Evolutionary conservation across 2,797 vertebrate genomes (phyloP), one percentile per base, ranked within the genome.

Genomic region (Aplochiton taeniatus): DNA sequence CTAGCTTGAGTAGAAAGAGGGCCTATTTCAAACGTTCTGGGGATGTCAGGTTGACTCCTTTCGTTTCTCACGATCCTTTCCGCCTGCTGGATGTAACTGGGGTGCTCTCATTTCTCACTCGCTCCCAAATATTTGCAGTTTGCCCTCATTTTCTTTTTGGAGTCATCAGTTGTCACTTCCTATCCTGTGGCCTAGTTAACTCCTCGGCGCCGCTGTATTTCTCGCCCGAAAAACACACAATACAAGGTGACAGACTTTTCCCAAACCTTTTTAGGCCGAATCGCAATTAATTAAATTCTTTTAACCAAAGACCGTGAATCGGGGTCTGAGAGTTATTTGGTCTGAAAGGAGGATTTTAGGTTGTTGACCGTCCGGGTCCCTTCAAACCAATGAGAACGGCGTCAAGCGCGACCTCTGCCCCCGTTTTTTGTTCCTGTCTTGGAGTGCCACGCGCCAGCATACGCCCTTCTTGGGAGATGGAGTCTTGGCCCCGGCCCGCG

Each of bases 71-170:
- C 31, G 2, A 6, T 31, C 31, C 31, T 31, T 31, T 2, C 31
- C 2, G 31, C 2, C 31, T 31, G 31, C 31, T 6, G 31, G 31
- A 6, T 31, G 31, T 65, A 61, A 69, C 20, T 1, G 62, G 44
- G 66, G 79, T 58, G 63, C 70, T 79, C 69, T 79, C 80, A 70
- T 72, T 81, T 72, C 61, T 74, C 66, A 20, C n/a, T 31, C 9
- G 53, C 72, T 75, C 66, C 53, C 61, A 74, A 73, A 66, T 84
- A 81, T 61, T 74, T 78, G 53, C 66, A 69, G 74, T 83, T 88
- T 86, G 85, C 66, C 85, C 83, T 87, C 72, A 55, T 88, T 90
- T 87, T 66, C 58, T 70, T 82, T 87, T 82, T 87, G 78, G 73
- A 70, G 78, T 54, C 42, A 11, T 73, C 61, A 69, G 72, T 79